Conservation (phyloP, 1,140 invertebrate species). For the Brachionus sp. region DNA sequence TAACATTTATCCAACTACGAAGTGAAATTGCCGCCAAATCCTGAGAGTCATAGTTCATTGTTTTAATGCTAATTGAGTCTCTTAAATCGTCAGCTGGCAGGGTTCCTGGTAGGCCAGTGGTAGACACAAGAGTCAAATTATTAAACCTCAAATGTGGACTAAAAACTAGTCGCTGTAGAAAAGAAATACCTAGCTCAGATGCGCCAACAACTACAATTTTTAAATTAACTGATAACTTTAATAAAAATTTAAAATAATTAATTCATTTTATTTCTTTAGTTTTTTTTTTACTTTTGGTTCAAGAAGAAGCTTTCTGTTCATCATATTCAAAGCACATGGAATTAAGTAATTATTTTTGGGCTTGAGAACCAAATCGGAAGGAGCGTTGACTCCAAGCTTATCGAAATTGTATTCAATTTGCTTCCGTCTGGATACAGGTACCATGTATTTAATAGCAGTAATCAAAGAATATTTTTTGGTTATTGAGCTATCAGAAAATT, state of each 20-base stretch:
- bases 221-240: constrained; percentile 60
- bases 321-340: constrained; percentile 51
- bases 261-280: background rate
- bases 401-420: constrained; percentile 57
- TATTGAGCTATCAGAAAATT: constrained; percentile 46
- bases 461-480: constrained; percentile 55
- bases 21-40: constrained; percentile 49
- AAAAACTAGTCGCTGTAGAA: constrained; percentile 49
- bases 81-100: constrained; percentile 52
- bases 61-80: constrained; percentile 50
- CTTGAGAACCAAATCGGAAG: constrained; percentile 55
- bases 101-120: constrained; percentile 66
- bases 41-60: background rate
- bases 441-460: constrained; percentile 54
- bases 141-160: constrained; percentile 60
- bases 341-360: background rate
- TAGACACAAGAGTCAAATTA: constrained; percentile 64
- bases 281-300: constrained; percentile 55
- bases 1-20: constrained; percentile 56
- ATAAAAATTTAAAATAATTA: constrained; percentile 44
- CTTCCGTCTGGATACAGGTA: constrained; percentile 55
- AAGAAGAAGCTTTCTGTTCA: constrained; percentile 58
- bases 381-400: constrained; percentile 55
- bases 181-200: constrained; percentile 66
- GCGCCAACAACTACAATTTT: constrained; percentile 72